Percentiles rank a stretch among this genome's conserved stretches.
Evolutionary conservation across 2,113 vertebrate species (phyloP).

Genomic region (Zapornia atra): DNA sequence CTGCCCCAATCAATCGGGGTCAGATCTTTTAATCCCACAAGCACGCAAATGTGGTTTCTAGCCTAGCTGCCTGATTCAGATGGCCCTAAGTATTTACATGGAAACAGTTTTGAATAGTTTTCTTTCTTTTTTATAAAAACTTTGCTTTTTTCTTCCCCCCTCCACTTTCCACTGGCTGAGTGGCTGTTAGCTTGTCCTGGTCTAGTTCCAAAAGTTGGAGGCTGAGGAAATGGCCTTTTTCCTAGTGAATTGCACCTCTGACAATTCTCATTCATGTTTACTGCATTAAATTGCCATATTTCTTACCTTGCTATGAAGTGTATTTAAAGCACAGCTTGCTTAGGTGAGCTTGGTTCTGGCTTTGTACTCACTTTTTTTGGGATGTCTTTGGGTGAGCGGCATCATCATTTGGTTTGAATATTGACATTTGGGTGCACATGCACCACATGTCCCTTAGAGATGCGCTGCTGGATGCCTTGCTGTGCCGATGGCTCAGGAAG

Average conservation of each 20-base stretch:
- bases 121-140: background rate
- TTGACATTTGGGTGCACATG: background rate
- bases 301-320: background rate
- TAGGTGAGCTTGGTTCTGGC: background rate
- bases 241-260: background rate
- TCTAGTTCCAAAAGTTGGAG: background rate
- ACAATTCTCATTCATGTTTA: background rate
- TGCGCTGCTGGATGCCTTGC: background rate
- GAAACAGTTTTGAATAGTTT: background rate
- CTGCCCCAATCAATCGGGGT: background rate
- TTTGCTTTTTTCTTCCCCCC: too few relatives aligned
- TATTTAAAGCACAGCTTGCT: background rate
- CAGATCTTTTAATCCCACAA: background rate
- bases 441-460: background rate
- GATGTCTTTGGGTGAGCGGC: background rate
- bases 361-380: background rate
- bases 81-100: background rate
- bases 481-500: background rate
- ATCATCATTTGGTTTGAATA: background rate
- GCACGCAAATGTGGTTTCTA: background rate
- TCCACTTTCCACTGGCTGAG: background rate
- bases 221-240: background rate
- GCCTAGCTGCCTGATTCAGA: background rate
- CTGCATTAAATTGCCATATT: rapidly evolving
- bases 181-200: background rate